Base-by-base conservation (phyloP, 2,113 vertebrate genomes). In the Stomatorhinus ivindoensis region DNA sequence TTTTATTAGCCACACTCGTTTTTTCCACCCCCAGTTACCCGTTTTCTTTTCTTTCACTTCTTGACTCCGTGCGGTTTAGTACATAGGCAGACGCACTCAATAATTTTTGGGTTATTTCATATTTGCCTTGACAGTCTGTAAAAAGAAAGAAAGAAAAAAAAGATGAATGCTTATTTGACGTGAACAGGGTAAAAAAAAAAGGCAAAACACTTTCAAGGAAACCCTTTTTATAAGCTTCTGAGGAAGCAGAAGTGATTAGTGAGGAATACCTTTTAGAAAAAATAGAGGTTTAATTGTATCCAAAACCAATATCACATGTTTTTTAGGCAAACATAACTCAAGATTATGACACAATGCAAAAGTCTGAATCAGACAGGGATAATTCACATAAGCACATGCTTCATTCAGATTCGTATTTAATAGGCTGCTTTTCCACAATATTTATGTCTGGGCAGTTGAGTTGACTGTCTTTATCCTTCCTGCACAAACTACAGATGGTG, bases 1-100 rank as follows among this genome's bases (percentile, higher is more conserved):
- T 85, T 89, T 85, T 87, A 91, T 55, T 93, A 91, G 93, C 93
- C 93, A 89, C 47, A 51, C 73, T 89, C 90, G 39, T 21, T 61
- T 86, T 87, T 87, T 69, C 73, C 73, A 35, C 2, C 73, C 35
- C 73, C 35, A 42, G n/a, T 19, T 8, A 42, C 58, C 87, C 65
- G 84, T 92, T 92, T 90, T 91, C 51, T 51, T 80, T 88, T 91
- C 51, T 87, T 42, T 73, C 48, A 85, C 87, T 91, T 58, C 87
- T 86, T 27, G 21, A 86, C 89, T 91, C 82, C 90, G 86, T 85
- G 76, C 90, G 48, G 24, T 91, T 93, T 88, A 90, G 85, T 90
- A 86, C 35, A 4, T 27, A 90, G 87, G 86, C 73, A 90, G 86
- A 91, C 44, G 17, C 55, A 51, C 55, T 42, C 84, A 86, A 86